Conservation (phyloP, 2,113 vertebrate species). For the Carollia perspicillata region DNA sequence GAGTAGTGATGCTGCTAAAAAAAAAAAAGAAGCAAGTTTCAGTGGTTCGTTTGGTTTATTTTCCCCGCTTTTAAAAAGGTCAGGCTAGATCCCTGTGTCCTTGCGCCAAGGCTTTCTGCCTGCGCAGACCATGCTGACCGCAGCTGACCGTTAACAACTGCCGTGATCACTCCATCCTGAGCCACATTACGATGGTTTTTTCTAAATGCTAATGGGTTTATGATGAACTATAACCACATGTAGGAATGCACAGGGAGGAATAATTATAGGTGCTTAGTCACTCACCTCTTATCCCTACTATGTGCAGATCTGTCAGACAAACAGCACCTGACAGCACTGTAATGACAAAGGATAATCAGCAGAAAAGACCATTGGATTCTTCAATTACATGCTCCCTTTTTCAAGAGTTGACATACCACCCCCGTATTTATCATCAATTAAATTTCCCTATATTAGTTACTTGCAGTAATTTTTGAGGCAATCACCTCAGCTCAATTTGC, state of each 20-base stretch:
- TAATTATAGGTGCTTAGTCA: conserved; percentile 22
- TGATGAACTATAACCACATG: conserved; percentile 36
- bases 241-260: background rate
- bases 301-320: conserved; percentile 46
- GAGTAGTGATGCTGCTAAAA: background rate
- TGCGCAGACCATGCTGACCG: too few relatives aligned
- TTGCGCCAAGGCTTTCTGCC: background rate
- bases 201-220: conserved; percentile 21
- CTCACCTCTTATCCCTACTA: conserved; percentile 62
- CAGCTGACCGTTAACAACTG: background rate
- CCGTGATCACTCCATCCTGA: background rate
- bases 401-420: conserved; percentile 45
- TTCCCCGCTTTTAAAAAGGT: background rate
- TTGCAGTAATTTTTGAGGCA: conserved; percentile 65
- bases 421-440: conserved; percentile 70
- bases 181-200: background rate
- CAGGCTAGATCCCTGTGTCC: background rate
- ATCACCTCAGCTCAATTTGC: conserved; percentile 62
- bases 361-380: background rate
- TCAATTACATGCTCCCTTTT: conserved; percentile 50
- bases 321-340: background rate
- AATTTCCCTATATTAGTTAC: conserved; percentile 59
- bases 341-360: conserved; percentile 21
- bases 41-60: background rate
- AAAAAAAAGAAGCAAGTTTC: background rate